Base-by-base conservation (phyloP, 2,797 vertebrate species). In the Catharus ustulatus region DNA sequence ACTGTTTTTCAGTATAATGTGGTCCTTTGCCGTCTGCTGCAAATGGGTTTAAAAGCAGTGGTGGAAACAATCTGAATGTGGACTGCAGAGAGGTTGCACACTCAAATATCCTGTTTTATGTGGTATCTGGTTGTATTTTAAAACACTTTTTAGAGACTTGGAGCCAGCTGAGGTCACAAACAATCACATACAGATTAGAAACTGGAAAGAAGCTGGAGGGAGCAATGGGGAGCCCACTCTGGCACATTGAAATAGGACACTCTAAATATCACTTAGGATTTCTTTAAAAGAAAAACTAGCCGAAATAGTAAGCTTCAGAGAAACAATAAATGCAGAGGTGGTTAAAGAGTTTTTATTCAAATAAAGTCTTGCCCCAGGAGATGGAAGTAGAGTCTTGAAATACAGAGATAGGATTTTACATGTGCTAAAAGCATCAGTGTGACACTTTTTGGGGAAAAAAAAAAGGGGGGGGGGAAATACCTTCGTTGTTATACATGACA, bases 371-470 rank as follows among this genome's bases (percentile, higher is more conserved):
- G 85, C 95, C 96, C 94, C 92, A 48, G 91, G 95, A 97, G 96
- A 97, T 81, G 62, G 90, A 92, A 91, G 82, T 48, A 83, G 85
- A 97, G 84, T 95, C 81, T 58, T 69, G 93, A 89, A 92, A 96
- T 92, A 95, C 36, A 58, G 90, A 95, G 95, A 95, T 46, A 76
- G 81, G 84, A 48, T 95, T 97, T 96, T 96, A 95, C 93, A 96
- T 76, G 92, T 93, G 95, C 94, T 97, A 97, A 97, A 98, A 97
- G 96, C 96, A 96, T 97, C 61, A 80, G 73, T 90, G 80, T 95
- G 96, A 96, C 92, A 95, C 79, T 84, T 96, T 93, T 88, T 93
- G 83, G 9, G 86, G 38, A 81, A 91, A 86, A 51, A 42, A 55
- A 32, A 12, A 15, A 3, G n/a, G n/a, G 9, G 9, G 3, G 11